These are phyloP conservation scores for Prietella phreatophila DNA, from an alignment of 2,113 vertebrate genomes.

Conservation along the genomic window DNA sequence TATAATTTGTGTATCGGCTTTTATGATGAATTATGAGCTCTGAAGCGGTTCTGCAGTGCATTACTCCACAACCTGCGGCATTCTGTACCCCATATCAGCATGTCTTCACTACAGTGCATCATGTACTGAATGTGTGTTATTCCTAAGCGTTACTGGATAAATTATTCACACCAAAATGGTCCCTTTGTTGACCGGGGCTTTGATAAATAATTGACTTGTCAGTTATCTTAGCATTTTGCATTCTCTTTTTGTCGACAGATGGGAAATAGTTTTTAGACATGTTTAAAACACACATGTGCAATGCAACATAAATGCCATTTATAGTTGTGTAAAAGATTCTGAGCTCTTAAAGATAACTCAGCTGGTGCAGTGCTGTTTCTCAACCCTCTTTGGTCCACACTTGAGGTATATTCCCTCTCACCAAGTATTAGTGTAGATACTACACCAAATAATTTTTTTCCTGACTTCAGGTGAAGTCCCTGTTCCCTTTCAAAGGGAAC, in stretches of 20 bases:
- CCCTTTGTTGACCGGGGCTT: conserved; percentile 33
- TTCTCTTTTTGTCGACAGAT: conserved; percentile 14
- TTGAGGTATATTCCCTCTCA: not conserved
- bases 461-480: not conserved
- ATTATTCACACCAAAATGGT: conserved; percentile 47
- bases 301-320: not conserved
- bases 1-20: not conserved
- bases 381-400: not conserved
- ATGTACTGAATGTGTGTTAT: conserved; percentile 10
- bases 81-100: not conserved
- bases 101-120: not conserved
- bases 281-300: not conserved
- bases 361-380: not conserved
- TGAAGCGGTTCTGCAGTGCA: not conserved
- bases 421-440: not conserved
- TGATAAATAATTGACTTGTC: conserved; percentile 53
- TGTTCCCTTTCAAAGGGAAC: no score
- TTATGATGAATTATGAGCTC: conserved; percentile 6
- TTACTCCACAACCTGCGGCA: not conserved
- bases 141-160: conserved; percentile 27
- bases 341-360: not conserved
- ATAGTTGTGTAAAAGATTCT: not conserved
- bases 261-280: not conserved
- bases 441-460: not conserved
- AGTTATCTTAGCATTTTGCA: conserved; percentile 40